Base-by-base conservation (phyloP, 2,797 vertebrate species). In the Morus bassanus region DNA sequence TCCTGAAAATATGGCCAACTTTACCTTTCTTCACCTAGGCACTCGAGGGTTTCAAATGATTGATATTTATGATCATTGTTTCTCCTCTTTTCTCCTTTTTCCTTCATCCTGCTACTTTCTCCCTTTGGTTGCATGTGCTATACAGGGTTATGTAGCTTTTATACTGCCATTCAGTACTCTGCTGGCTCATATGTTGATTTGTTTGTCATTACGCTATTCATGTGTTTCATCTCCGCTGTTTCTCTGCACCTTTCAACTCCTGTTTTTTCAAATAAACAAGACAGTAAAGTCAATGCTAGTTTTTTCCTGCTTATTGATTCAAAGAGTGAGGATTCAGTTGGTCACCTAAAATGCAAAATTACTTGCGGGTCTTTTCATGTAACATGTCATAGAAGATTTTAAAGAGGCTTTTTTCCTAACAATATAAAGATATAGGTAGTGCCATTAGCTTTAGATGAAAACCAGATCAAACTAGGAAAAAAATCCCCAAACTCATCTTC, bases 311-410 rank as follows among this genome's bases (percentile, higher is more conserved):
- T 74, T 60, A 60, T n/a, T 33, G 56, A 73, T 91, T 93, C 59
- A 82, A 82, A 89, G 76, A 35, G 43, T 45, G 53, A 69, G 14
- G 43, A 65, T 89, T 88, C 59, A 78, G 17, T 8, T 67, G 72
- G 79, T 33, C 89, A 85, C 46, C 61, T 93, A 70, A 93, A 84
- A 91, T 89, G 30, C 18, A 63, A 84, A 93, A 61, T 80, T 89
- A 53, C 27, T 85, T 75, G 46, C 41, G 74, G 50, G 37, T 69
- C 37, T 90, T 96, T 92, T 79, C 35, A 56, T 56, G 23, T 63
- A 48, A 39, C 4, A 6, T 31, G 46, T 43, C 65, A 63, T 13
- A 72, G 57, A 77, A 50, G 13, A 86, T 59, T 48, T 78, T 30
- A 67, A 85, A 80, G 21, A 60, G 21, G 3, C 0, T 4, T 72